Percentiles rank a stretch among this genome's conserved stretches.
Evolutionary conservation across 1,140 invertebrate species (phyloP).

Genomic region (Trialeurodes vaporariorum): DNA sequence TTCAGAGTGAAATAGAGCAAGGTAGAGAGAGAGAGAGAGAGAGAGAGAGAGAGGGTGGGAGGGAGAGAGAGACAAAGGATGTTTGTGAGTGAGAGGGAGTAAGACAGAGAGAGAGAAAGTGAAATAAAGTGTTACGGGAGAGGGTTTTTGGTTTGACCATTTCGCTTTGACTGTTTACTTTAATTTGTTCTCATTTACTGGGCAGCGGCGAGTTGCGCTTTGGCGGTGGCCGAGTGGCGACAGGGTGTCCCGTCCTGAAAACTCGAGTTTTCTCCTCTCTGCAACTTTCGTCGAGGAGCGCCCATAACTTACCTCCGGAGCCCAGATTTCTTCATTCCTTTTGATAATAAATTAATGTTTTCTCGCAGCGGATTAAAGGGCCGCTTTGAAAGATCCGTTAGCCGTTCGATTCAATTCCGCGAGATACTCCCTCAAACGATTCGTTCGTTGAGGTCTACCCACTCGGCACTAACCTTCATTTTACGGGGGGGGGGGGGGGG

Average conservation of each 20-base stretch:
- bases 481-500: too few relatives aligned
- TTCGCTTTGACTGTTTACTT: neutral
- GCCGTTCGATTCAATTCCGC: too few relatives aligned
- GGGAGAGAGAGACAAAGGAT: neutral
- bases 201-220: too few relatives aligned
- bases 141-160: neutral
- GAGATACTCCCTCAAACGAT: too few relatives aligned
- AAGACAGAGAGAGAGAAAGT: neutral
- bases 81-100: too few relatives aligned
- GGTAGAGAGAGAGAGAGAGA: too few relatives aligned
- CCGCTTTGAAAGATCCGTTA: too few relatives aligned
- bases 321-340: neutral
- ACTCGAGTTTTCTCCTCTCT: neutral
- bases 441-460: too few relatives aligned
- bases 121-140: neutral
- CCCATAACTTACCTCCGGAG: neutral
- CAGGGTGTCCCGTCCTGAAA: neutral
- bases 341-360: neutral
- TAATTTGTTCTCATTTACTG: neutral
- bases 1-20: too few relatives aligned
- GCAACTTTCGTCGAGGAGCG: neutral
- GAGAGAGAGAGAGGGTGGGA: neutral
- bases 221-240: too few relatives aligned
- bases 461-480: too few relatives aligned
- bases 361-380: neutral